Evolutionary conservation across 2,113 vertebrate species (phyloP), one percentile per base, ranked within the genome.

Genomic region (Oreochromis niloticus): DNA sequence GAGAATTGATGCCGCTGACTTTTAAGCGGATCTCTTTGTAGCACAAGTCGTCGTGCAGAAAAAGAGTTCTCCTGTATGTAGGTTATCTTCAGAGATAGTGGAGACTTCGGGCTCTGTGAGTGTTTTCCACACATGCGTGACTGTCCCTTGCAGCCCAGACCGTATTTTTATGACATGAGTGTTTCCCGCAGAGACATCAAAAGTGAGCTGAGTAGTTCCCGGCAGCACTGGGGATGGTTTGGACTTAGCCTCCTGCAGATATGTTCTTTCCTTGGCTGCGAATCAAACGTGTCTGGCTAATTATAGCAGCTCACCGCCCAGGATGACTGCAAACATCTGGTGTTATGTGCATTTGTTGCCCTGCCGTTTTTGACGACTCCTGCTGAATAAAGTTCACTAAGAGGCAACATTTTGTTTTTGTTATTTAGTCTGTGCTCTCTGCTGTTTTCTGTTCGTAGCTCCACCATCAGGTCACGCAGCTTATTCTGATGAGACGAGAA

Each of bases 281-380:
- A 36, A 80, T 91, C 93, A 85, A 86, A 75, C 57, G 80, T 90
- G 89, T 80, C 84, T 80, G 54, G 89, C 94, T 95, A 96, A 95
- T 94, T 93, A 93, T 96, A 95, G 95, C 85, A 5, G 82, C 61
- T 78, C 52, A 39, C 81, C 61, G 2, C 57, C 85, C 66, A 59
- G 79, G 86, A 63, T 9, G 57, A 82, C 93, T 78, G 89, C 89
- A 88, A 22, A 95, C 94, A 95, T 95, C 93, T 96, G 95, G 83
- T 93, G 92, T 94, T 93, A 66, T 92, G 91, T 73, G 84, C 36
- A 6, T 83, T 89, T 71, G 36, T 87, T 75, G 3, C 88, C 84
- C 79, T n/a, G 78, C 83, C 4, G 6, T 81, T 52, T 91, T 73
- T 71, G 81, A 80, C 41, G 7, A 56, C 68, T 55, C 86, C 71